Percentiles rank a stretch among this genome's conserved stretches.
Evolutionary conservation across 2,797 vertebrate genomes (phyloP).

Genomic region (Pogoniulus pusillus): DNA sequence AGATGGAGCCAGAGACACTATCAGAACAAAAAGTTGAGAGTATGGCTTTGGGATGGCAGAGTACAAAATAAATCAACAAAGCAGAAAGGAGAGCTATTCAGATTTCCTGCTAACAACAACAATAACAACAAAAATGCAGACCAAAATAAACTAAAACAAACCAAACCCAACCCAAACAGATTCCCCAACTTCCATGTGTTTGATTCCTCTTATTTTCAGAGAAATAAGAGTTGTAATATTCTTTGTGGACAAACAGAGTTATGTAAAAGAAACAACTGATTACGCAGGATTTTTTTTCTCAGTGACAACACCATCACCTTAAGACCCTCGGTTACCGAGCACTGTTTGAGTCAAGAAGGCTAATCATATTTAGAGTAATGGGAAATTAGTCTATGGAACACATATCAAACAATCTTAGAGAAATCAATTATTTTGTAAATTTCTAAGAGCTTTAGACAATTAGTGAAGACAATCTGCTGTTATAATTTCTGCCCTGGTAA

Average conservation of each 20-base stretch:
- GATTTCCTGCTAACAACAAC: neutral
- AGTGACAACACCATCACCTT: neutral
- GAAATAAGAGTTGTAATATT: neutral
- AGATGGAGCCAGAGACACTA: neutral
- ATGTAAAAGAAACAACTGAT: neutral
- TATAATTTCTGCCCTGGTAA: constrained; percentile 19
- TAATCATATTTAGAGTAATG: neutral
- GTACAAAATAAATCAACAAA: neutral
- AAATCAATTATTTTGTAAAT: neutral
- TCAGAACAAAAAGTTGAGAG: neutral
- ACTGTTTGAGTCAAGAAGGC: neutral
- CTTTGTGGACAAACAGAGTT: neutral
- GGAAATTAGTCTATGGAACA: constrained; percentile 9
- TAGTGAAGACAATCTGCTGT: constrained; percentile 1
- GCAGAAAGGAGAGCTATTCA: neutral
- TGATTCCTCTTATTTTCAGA: neutral
- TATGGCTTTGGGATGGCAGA: neutral
- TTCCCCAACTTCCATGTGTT: neutral
- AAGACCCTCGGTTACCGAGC: neutral
- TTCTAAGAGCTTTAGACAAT: neutral
- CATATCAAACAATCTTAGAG: neutral
- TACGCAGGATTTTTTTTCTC: neutral
- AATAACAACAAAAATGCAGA: neutral
- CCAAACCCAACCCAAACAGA: too few species aligned
- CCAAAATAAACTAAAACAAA: too few species aligned